Evolutionary conservation across 35 echinoderm and acorn worm species (phyloP).

Genomic region (Hemicentrotus pulcherrimus): DNA sequence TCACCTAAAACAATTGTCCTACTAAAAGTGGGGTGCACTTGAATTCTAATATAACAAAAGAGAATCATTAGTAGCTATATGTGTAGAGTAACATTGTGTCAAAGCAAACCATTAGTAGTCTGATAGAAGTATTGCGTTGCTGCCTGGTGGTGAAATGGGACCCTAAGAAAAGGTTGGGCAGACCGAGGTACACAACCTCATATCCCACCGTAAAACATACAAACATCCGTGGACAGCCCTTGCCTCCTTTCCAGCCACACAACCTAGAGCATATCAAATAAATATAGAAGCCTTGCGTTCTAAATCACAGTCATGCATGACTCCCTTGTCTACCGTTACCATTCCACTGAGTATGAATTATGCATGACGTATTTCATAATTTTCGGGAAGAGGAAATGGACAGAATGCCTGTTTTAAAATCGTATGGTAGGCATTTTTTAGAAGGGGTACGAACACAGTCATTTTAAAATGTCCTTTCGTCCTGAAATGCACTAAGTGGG

Average conservation of each 20-base stretch:
- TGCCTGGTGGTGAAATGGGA: not conserved
- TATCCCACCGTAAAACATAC: not conserved
- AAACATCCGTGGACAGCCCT: not conserved
- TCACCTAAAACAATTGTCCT: not conserved
- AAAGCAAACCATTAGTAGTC: not conserved
- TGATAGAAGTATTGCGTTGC: not conserved
- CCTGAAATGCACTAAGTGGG: not conserved
- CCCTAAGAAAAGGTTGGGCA: not conserved
- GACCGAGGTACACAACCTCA: not conserved
- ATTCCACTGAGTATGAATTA: not conserved
- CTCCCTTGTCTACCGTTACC: not conserved
- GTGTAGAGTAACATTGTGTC: not conserved
- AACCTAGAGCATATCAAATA: not conserved
- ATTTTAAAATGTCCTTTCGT: not conserved
- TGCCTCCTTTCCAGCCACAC: not conserved
- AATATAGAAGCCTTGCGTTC: not conserved
- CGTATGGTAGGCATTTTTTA: not conserved
- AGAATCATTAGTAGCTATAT: not conserved
- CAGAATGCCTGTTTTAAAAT: not conserved
- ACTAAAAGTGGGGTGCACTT: not conserved
- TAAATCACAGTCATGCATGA: not conserved
- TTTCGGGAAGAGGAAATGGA: not conserved
- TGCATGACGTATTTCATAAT: not conserved
- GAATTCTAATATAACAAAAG: not conserved
- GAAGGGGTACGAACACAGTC: not conserved